Conservation (phyloP, 2,797 vertebrate genomes). For the Agapornis canus region DNA sequence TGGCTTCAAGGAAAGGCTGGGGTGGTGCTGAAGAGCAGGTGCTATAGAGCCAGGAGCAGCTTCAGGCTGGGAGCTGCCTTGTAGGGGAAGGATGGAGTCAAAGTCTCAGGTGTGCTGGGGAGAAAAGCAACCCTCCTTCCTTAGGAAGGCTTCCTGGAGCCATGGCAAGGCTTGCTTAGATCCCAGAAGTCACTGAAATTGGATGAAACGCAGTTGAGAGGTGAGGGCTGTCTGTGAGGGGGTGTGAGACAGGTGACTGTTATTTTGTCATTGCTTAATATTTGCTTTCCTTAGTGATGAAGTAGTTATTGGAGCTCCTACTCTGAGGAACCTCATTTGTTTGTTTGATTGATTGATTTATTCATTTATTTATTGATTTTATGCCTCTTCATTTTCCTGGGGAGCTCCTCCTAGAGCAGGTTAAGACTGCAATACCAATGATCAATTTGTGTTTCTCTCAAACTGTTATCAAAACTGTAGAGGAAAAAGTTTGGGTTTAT, state of each 20-base stretch:
- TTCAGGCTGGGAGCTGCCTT: background rate
- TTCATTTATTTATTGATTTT: background rate
- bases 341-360: background rate
- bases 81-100: background rate
- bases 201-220: accelerated
- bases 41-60: background rate
- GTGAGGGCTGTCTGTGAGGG: background rate
- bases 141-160: background rate
- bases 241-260: background rate
- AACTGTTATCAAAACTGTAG: background rate
- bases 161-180: background rate
- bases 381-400: background rate
- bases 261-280: background rate
- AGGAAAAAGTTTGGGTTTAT: background rate
- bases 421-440: background rate
- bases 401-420: background rate
- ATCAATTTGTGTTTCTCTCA: background rate
- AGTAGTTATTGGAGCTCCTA: background rate
- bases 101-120: background rate
- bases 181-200: background rate
- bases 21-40: background rate
- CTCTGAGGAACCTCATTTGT: background rate
- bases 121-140: background rate
- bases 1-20: background rate
- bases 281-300: background rate